Conservation (phyloP, 2,113 vertebrate genomes). For the Neolamprologus modestus region DNA sequence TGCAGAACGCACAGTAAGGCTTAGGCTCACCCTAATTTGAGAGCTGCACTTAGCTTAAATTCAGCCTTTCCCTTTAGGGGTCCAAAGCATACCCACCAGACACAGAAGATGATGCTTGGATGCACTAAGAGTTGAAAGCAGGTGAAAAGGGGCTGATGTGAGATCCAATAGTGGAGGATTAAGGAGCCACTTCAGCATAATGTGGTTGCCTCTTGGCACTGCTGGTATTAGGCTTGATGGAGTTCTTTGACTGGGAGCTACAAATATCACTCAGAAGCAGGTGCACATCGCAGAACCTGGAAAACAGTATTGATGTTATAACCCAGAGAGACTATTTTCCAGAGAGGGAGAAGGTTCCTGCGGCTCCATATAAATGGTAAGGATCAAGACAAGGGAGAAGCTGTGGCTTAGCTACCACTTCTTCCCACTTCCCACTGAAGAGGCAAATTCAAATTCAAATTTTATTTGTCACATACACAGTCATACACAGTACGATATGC, state of each 20-base stretch:
- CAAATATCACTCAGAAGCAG: background rate
- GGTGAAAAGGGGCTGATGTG: background rate
- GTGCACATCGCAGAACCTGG: background rate
- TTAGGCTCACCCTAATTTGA: background rate
- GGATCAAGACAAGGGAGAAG: background rate
- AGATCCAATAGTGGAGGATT: background rate
- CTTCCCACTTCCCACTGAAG: background rate
- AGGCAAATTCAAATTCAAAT: background rate
- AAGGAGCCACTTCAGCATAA: background rate
- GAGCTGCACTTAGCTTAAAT: background rate
- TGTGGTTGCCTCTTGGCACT: background rate
- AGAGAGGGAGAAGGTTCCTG: background rate
- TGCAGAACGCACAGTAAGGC: background rate
- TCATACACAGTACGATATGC: no score
- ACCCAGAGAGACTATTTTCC: background rate
- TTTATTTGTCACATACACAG: no score
- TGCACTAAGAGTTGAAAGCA: background rate
- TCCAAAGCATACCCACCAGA: background rate
- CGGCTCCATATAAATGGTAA: background rate
- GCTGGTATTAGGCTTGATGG: background rate
- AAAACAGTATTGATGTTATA: background rate
- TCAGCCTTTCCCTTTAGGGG: background rate
- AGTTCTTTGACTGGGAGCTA: background rate
- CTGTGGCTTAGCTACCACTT: background rate
- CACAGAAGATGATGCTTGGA: background rate